Evolutionary conservation across 2,797 vertebrate genomes (phyloP).

Genomic region (Hippopotamyrus pictus): DNA sequence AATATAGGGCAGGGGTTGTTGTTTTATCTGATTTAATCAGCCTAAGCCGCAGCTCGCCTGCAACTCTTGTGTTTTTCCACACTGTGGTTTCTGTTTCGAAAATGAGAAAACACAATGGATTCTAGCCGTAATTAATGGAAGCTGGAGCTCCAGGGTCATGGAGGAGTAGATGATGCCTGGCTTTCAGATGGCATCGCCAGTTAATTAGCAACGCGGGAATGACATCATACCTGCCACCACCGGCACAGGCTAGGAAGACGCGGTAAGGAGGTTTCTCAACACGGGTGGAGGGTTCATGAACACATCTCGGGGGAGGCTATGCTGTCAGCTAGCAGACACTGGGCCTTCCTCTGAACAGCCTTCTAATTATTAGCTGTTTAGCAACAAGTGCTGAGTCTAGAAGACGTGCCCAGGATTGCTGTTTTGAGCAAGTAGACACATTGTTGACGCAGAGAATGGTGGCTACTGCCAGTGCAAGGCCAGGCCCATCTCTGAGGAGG

Average conservation of each 20-base stretch:
- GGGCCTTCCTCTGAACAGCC: not conserved
- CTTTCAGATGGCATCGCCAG: not conserved
- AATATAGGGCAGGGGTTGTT: not conserved
- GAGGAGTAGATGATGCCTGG: not conserved
- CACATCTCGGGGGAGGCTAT: not conserved
- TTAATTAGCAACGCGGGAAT: not conserved
- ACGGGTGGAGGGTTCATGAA: not conserved
- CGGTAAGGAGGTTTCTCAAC: not conserved
- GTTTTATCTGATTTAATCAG: conserved; percentile 13
- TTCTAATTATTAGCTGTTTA: not conserved
- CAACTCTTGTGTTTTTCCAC: not conserved
- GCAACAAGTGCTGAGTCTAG: not conserved
- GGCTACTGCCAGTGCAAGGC: not conserved
- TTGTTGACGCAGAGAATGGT: not conserved
- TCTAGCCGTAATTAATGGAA: conserved; percentile 3
- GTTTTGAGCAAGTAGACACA: not conserved
- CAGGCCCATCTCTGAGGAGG: not conserved
- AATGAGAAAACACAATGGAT: not conserved
- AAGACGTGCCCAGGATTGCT: not conserved
- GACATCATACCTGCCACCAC: not conserved
- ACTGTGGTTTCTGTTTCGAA: not conserved
- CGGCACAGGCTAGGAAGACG: not conserved
- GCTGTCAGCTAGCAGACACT: not conserved
- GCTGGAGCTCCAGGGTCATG: not conserved
- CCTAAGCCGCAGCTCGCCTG: not conserved